Evolutionary conservation across 2,888 invertebrate species (phyloP), one percentile per base, ranked within the genome.

Genomic region (Parelbella ahira): DNA sequence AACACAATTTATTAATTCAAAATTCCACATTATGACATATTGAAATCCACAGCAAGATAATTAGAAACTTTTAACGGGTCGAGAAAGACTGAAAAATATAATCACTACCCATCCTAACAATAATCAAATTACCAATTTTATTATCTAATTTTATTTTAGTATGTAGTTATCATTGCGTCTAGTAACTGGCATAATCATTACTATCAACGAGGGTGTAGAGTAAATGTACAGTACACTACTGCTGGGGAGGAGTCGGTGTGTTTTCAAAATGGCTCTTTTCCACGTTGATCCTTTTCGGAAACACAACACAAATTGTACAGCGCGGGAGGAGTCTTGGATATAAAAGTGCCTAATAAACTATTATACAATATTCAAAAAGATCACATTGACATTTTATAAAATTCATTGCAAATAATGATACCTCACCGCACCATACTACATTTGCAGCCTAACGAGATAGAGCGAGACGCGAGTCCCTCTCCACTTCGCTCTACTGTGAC

Each of bases 241-340:
- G 58, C 74, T 67, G 68, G 62, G 77, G 73, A 52, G 58, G 64
- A 69, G 89, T 91, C 93, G 93, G 93, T 93, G 94, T 94, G 93
- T 92, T 92, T 93, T 92, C 92, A 91, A 92, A 93, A 92, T 93
- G 93, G 93, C 93, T 93, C 93, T 93, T 94, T 94, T 93, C 93
- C 93, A 83, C 89, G 79, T 80, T 79, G 86, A 88, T 92, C 90
- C 92, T 93, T 91, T 92, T 91, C 91, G 90, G 92, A 93, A 93
- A 93, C 93, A 94, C 94, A 94, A 93, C 94, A 94, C 94, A 94
- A 93, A 90, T 65, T 76, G 88, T 81, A 84, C 86, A 76, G 79
- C 76, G 74, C 67, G 73, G 51, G 65, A 62, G 67, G 59, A 53
- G 47, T 47, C 50, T 44, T 39, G 30, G 29, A 58, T 49, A 45